A percentile compares a stretch with the other conserved stretches of the same genome.
Evolutionary conservation across 2,113 vertebrate species (phyloP).

Genomic region (Azemiops feae): DNA sequence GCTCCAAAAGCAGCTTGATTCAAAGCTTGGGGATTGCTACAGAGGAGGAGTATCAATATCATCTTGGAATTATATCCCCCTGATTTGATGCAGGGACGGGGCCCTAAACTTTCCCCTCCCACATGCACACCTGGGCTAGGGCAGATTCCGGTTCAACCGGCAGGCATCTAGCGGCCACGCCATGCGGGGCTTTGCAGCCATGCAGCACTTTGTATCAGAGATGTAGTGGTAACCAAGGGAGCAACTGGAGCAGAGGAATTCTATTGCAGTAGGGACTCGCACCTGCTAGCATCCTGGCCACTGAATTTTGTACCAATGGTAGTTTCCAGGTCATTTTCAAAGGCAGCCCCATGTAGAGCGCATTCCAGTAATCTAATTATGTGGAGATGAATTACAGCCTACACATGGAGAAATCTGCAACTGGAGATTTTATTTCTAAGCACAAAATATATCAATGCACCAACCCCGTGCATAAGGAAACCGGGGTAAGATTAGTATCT

Average conservation of each 20-base stretch:
- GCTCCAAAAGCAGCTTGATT: neutral
- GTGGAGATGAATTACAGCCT: neutral
- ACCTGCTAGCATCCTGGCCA: neutral
- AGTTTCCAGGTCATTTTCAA: neutral
- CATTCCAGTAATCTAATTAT: neutral
- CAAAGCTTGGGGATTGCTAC: neutral
- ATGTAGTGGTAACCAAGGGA: neutral
- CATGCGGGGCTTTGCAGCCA: neutral
- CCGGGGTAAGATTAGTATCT: neutral
- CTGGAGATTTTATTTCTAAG: neutral
- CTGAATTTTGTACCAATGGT: neutral
- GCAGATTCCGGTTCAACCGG: neutral
- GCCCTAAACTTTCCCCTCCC: neutral
- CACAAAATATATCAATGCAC: neutral
- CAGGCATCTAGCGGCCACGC: neutral
- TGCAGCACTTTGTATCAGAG: neutral
- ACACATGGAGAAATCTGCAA: neutral
- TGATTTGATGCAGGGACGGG: neutral
- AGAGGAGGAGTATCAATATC: neutral
- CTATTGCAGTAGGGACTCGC: neutral
- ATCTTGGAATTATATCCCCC: neutral
- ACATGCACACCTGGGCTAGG: neutral
- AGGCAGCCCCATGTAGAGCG: neutral
- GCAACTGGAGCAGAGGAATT: neutral
- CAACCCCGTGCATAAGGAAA: neutral